Conservation (phyloP, 1,140 invertebrate genomes). For the Rhyacophila brunnea region DNA sequence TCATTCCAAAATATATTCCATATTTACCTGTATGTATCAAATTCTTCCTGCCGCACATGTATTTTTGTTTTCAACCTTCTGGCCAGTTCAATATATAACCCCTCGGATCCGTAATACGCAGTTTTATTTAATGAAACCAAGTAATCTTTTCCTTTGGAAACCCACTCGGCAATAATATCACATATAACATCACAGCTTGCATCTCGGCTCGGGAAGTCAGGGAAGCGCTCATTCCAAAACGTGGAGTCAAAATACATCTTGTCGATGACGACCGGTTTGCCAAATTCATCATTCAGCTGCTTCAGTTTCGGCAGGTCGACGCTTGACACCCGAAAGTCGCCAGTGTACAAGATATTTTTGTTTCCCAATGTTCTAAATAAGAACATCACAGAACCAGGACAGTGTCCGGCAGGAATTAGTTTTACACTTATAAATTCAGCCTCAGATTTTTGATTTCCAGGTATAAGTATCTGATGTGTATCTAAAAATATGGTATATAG, state of each 20-base stretch:
- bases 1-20: too few relatives aligned
- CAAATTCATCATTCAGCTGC: slow-evolving; percentile 51
- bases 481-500: slow-evolving; percentile 36
- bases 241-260: slow-evolving; percentile 72
- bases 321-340: slow-evolving; percentile 64
- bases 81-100: slow-evolving; percentile 58
- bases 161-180: slow-evolving; percentile 55
- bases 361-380: slow-evolving; percentile 56
- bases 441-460: slow-evolving; percentile 21
- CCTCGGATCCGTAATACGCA: slow-evolving; percentile 61
- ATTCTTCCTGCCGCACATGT: slow-evolving; percentile 48
- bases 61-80: slow-evolving; percentile 53
- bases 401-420: slow-evolving; percentile 66
- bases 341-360: slow-evolving; percentile 63
- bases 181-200: slow-evolving; percentile 55
- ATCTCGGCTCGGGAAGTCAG: slow-evolving; percentile 58
- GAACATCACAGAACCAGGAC: slow-evolving; percentile 75
- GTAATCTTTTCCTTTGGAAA: slow-evolving; percentile 47
- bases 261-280: slow-evolving; percentile 55
- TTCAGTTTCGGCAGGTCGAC: slow-evolving; percentile 57
- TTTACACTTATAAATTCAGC: slow-evolving; percentile 54
- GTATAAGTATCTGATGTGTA: slow-evolving; percentile 27
- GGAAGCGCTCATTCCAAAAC: slow-evolving; percentile 56
- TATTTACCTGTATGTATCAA: slow-evolving; percentile 40
- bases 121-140: slow-evolving; percentile 54